Evolutionary conservation across 1,140 invertebrate species (phyloP).

Genomic region (Ephestia elutella): DNA sequence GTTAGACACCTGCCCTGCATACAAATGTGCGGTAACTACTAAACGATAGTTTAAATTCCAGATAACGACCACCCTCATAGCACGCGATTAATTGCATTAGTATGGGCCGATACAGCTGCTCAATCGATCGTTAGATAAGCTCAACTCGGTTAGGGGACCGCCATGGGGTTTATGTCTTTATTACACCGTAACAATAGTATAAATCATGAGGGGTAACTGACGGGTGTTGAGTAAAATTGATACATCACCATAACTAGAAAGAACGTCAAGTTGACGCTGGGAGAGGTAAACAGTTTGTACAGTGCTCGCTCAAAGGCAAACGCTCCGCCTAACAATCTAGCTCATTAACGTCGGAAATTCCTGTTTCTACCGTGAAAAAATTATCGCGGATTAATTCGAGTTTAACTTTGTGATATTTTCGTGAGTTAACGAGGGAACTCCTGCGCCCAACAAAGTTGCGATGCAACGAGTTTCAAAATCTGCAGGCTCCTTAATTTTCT

Average conservation of each 20-base stretch:
- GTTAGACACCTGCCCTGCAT: conserved; percentile 4
- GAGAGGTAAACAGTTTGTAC: conserved; percentile 28
- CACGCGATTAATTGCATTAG: conserved; percentile 35
- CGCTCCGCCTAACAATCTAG: conserved; percentile 35
- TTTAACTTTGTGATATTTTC: conserved; percentile 55
- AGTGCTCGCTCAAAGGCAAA: conserved; percentile 35
- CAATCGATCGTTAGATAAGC: conserved; percentile 40
- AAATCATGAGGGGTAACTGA: conserved; percentile 27
- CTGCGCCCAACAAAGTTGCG: conserved; percentile 60
- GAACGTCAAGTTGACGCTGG: conserved; percentile 23
- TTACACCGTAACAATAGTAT: conserved; percentile 38
- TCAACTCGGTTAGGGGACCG: conserved; percentile 31
- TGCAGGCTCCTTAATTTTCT: conserved; percentile 58
- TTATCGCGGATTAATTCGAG: conserved; percentile 53
- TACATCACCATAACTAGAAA: conserved; percentile 13
- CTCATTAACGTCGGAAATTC: conserved; percentile 57
- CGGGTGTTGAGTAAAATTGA: conserved; percentile 18
- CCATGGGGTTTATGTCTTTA: conserved; percentile 36
- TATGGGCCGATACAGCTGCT: conserved; percentile 34
- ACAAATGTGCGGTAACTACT: neutral
- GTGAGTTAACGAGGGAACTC: conserved; percentile 64
- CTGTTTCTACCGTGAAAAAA: conserved; percentile 46
- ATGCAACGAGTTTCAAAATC: conserved; percentile 47
- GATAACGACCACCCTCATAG: conserved; percentile 26
- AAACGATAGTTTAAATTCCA: conserved; percentile 11